These are phyloP conservation scores for Spongia lamella DNA, from an alignment of 37 sponge, comb jelly and placozoan genomes.

Conservation along the genomic window DNA sequence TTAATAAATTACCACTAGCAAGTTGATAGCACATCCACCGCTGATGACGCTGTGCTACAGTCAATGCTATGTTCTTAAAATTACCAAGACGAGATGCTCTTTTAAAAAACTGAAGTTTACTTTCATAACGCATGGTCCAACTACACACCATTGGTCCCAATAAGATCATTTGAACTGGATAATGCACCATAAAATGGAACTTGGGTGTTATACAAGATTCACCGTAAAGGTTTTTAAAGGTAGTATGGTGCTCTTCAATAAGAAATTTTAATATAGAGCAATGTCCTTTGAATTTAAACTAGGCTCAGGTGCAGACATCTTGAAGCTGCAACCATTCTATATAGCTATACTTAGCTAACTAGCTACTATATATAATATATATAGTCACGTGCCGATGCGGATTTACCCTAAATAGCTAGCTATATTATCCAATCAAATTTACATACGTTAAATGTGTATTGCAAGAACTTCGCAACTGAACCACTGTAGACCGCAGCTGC, in stretches of 20 bases:
- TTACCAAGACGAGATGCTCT: slow-evolving; percentile 16
- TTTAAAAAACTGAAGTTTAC: slow-evolving; percentile 37
- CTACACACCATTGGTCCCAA: slow-evolving; percentile 31
- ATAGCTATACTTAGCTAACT: not conserved
- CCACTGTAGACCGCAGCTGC: too few species aligned
- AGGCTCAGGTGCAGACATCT: not conserved
- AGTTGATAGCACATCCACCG: slow-evolving; percentile 23
- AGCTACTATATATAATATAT: too few species aligned
- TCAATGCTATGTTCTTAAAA: slow-evolving; percentile 41
- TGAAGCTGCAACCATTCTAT: too few species aligned
- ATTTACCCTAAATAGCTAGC: not conserved
- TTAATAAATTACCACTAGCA: slow-evolving; percentile 3
- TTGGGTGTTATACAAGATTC: slow-evolving; percentile 12
- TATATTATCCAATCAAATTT: too few species aligned
- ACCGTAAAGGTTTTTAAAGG: slow-evolving; percentile 10
- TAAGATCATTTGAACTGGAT: slow-evolving; percentile 22
- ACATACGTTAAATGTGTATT: too few species aligned
- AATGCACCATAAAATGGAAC: slow-evolving; percentile 36
- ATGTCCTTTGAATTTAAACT: not conserved
- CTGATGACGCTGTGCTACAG: slow-evolving; percentile 35
- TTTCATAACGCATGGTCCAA: slow-evolving; percentile 51
- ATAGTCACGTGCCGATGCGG: not conserved
- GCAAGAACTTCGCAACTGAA: too few species aligned
- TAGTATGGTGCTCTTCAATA: slow-evolving; percentile 22
- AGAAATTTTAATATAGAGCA: slow-evolving; percentile 12